Conservation (phyloP, 2,888 invertebrate genomes). For the Onchidella celtica region DNA sequence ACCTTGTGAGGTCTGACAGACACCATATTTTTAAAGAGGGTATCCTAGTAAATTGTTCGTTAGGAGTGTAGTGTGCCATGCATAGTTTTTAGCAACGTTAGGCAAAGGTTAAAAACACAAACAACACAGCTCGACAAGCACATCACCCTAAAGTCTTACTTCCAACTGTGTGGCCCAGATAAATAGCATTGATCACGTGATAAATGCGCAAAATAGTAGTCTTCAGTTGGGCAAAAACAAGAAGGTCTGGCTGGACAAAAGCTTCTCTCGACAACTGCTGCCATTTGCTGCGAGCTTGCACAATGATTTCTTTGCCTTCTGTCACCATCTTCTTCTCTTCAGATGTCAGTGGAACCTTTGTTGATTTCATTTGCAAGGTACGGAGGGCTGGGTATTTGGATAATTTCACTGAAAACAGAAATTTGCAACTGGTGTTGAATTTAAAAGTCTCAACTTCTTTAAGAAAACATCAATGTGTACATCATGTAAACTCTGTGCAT, state of each 20-base stretch:
- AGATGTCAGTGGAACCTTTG: neutral
- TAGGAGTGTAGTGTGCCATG: too few species aligned
- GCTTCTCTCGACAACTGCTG: neutral
- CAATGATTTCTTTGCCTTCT: slow-evolving; percentile 11
- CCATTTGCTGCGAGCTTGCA: neutral
- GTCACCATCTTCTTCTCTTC: neutral
- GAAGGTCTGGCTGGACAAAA: neutral
- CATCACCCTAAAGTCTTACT: too few species aligned
- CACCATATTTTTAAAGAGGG: too few species aligned
- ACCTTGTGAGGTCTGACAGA: too few species aligned
- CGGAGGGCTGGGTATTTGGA: slow-evolving; percentile 26
- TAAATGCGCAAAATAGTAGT: neutral
- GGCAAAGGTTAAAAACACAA: too few species aligned
- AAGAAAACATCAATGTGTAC: too few species aligned
- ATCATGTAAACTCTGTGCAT: too few species aligned
- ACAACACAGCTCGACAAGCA: too few species aligned
- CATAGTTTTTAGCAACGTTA: too few species aligned
- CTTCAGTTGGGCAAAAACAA: slow-evolving; percentile 10
- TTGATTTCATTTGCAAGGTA: neutral
- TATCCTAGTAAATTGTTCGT: too few species aligned
- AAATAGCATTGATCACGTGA: slow-evolving; percentile 23
- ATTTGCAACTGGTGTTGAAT: too few species aligned
- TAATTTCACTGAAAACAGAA: slow-evolving; percentile 23
- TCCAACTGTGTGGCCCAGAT: slow-evolving; percentile 2
- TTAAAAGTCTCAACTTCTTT: too few species aligned